A percentile compares a stretch with the other conserved stretches of the same genome.
These are phyloP conservation scores for Malacosoma neustria DNA, from an alignment of 2,888 invertebrate genomes.

Conservation along the genomic window DNA sequence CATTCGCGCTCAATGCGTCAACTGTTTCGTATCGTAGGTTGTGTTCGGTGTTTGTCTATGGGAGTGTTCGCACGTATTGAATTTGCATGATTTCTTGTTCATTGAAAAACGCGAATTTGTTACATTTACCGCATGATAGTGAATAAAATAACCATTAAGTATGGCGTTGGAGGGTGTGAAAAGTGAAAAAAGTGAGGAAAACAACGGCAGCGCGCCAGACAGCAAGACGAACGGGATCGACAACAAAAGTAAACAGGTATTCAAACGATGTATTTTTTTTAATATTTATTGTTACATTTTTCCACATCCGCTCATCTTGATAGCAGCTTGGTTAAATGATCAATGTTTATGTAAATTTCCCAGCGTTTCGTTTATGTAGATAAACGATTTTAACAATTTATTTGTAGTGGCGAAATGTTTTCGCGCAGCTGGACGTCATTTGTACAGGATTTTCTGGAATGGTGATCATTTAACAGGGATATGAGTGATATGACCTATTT, in stretches of 20 bases:
- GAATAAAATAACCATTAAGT: constrained; percentile 56
- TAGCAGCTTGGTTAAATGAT: constrained; percentile 3
- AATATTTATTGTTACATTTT: constrained; percentile 23
- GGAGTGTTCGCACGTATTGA: constrained; percentile 57
- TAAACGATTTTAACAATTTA: constrained; percentile 7
- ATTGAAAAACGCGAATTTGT: constrained; percentile 42
- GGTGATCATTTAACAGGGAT: constrained; percentile 49
- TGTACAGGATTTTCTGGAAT: constrained; percentile 32
- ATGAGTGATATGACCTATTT: constrained; percentile 69
- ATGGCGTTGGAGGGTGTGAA: constrained; percentile 73
- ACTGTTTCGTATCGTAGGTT: constrained; percentile 31
- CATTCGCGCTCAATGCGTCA: constrained; percentile 64
- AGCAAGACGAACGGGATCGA: constrained; percentile 73
- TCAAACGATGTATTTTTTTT: constrained; percentile 28
- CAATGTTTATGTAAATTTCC: constrained; percentile 9
- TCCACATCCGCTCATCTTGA: constrained; percentile 12
- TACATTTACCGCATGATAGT: constrained; percentile 60
- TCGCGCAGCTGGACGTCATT: constrained; percentile 47
- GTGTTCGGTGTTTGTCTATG: constrained; percentile 55
- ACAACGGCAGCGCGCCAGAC: constrained; percentile 67
- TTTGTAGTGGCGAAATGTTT: constrained; percentile 23
- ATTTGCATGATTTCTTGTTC: constrained; percentile 49
- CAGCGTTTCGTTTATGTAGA: constrained; percentile 4
- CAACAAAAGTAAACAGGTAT: constrained; percentile 76
- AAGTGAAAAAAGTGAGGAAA: constrained; percentile 72